Evolutionary conservation across 2,888 invertebrate species (phyloP), one percentile per base, ranked within the genome.

Genomic region (Daptonema setosum): DNA sequence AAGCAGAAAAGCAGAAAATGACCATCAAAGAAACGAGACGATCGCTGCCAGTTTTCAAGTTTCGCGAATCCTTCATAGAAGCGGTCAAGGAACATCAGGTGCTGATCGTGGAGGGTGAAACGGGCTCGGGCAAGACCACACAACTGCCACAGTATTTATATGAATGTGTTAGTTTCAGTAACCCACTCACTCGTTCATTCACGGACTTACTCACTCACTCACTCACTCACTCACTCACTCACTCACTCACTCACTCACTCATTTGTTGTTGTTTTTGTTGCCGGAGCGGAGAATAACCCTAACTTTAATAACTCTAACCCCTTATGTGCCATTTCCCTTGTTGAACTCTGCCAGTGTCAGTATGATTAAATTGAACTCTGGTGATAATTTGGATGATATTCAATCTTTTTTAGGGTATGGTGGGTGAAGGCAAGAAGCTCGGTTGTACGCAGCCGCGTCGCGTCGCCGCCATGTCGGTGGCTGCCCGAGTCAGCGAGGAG

Each of bases 391-490:
- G n/a, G n/a, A n/a, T n/a, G n/a, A n/a, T n/a, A n/a, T n/a, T n/a
- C n/a, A n/a, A n/a, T n/a, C n/a, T n/a, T n/a, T n/a, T 35, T 55
- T 51, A 70, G 66, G 74, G 73, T 1, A 74, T 68, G 62, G 71
- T 73, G 50, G 68, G 70, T 28, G 81, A 83, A 68, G 82, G 80
- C 43, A 87, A 85, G 75, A 82, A 83, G 73, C 86, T 95, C 66
- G 95, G 93, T 1, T 97, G 95, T 69, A 97, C 95, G 0, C 91
- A 93, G 72, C 95, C 97, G 0, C 77, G 95, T 61, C 78, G 97
- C 72, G 97, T 99, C 1, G 97, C 97, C 26, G 93, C 97, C 1
- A 99, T 97, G 97, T 90, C 90, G n/a, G 97, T 99, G 26, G 87
- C 97, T 25, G 84, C 93, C 2, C 80, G 97, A 71, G 97, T 99